Conservation (phyloP, 2,888 invertebrate genomes). For the Pterostichus madidus region DNA sequence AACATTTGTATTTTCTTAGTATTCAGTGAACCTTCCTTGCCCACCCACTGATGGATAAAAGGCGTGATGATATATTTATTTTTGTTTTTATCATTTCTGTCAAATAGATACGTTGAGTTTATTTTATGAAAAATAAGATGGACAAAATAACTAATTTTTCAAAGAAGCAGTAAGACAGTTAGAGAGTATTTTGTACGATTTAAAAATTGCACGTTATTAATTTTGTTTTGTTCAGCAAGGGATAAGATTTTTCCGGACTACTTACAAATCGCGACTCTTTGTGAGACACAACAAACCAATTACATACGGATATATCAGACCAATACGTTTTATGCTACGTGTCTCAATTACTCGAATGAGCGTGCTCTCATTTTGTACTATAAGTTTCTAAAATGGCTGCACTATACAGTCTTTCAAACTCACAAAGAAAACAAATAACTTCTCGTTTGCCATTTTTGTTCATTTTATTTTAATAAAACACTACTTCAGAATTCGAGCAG, state of each 20-base stretch:
- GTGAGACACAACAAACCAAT: conserved; percentile 55
- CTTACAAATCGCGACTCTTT: conserved; percentile 46
- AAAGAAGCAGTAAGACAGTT: conserved; percentile 18
- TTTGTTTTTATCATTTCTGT: no score
- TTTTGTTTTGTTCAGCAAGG: conserved; percentile 36
- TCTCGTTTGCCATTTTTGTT: conserved; percentile 39
- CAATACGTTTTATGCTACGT: conserved; percentile 61
- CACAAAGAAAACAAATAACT: conserved; percentile 54
- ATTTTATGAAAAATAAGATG: not conserved
- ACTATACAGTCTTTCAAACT: conserved; percentile 37
- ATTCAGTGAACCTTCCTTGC: no score
- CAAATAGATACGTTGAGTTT: no score
- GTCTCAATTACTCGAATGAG: conserved; percentile 62
- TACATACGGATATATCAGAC: conserved; percentile 58
- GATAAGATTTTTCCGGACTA: conserved; percentile 38
- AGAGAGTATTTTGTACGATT: conserved; percentile 15
- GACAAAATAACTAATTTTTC: conserved; percentile 1
- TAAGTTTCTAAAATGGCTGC: conserved; percentile 56
- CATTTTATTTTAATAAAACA: conserved; percentile 53
- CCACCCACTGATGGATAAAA: no score
- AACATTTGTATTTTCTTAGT: no score
- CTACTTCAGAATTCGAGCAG: conserved; percentile 23
- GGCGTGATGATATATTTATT: no score
- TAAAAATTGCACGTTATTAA: conserved; percentile 33
- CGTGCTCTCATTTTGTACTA: conserved; percentile 50